Evolutionary conservation across 2,888 invertebrate species (phyloP), one percentile per base, ranked within the genome.

Genomic region (Dasysyrphus tricinctus): DNA sequence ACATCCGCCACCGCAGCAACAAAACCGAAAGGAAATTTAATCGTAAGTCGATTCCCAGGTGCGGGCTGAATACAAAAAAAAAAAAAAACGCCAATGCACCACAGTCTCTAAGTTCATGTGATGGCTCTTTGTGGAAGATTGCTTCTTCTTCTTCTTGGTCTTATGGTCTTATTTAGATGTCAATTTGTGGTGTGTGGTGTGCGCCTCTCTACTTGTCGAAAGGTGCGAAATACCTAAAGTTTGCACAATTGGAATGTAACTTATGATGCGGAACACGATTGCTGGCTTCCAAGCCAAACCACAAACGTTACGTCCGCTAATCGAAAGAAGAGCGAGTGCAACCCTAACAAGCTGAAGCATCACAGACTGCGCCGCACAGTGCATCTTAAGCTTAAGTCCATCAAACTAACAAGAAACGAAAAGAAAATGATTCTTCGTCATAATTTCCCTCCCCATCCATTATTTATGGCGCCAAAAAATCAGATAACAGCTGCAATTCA

Each of bases 381-480:
- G 32, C 44, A 56, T 11, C 12, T 34, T 44, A 37, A 42, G 9
- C 34, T 51, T 16, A 24, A 59, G 56, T 83, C 73, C 82, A 79
- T 74, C 78, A 73, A 51, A 59, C 11, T 11, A 57, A 34, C 29
- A 16, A n/a, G 32, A 39, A 56, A 39, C n/a, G 44, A 49, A 24
- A 29, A 49, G 12, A 42, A 69, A 69, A 69, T 69, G 51, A 54
- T 69, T 69, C 47, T 69, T 69, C 39, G 59, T 84, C 42, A 77
- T 80, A 85, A 80, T 76, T 78, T 75, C 63, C 82, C 82, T 86
- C 82, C 78, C 78, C 75, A 61, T 79, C 86, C 86, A 87, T 87
- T 87, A 87, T 87, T 87, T 87, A 87, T 83, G 87, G 87, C 87
- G 87, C 87, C 87, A 87, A 87, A 86, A 87, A 87, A 87, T 87